Evolutionary conservation across 1,140 invertebrate species (phyloP), one percentile per base, ranked within the genome.

Genomic region (Glomeris maerens): DNA sequence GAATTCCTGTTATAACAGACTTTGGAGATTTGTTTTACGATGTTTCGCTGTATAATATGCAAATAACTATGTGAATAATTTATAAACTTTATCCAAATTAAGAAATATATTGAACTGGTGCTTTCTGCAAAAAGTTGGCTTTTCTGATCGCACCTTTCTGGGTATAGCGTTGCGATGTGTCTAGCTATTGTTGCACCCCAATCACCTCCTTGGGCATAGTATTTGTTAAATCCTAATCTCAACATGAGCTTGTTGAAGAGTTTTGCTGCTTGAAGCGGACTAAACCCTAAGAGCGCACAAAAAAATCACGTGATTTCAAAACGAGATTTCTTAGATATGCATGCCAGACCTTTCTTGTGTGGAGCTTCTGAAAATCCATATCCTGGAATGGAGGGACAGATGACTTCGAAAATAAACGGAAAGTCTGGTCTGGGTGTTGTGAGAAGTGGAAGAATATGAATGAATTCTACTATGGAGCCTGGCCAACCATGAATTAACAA

Each of bases 401-500:
- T 74, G 1, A 90, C 67, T 66, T 90, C 84, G 57, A 89, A 81
- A 1, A 79, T 81, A 57, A 83, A 78, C 54, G 80, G 69, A 38
- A 71, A 66, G 5, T 71, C 71, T 26, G 69, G 63, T 42, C 68
- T 65, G 2, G 75, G 68, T 1, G 70, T 73, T 0, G 74, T 81
- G 1, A 88, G 66, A 2, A 80, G 48, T 0, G 82, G 82, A 44
- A 84, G 79, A 1, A 88, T 70, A 58, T 86, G 81, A 55, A 84
- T 82, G 62, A 91, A 92, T 64, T 93, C 87, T 7, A 81, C 71
- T 2, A 92, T 72, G 0, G 83, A 85, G 1, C 86, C 87, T 2
- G 90, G 90, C 90, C 89, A 95, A 14, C 90, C 89, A 60, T 94
- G 88, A 2, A 87, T 57, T 1, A 94, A 22, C 0, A 93, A 59